Conservation (phyloP, 2,888 invertebrate species). For the Mycalesis mineus region DNA sequence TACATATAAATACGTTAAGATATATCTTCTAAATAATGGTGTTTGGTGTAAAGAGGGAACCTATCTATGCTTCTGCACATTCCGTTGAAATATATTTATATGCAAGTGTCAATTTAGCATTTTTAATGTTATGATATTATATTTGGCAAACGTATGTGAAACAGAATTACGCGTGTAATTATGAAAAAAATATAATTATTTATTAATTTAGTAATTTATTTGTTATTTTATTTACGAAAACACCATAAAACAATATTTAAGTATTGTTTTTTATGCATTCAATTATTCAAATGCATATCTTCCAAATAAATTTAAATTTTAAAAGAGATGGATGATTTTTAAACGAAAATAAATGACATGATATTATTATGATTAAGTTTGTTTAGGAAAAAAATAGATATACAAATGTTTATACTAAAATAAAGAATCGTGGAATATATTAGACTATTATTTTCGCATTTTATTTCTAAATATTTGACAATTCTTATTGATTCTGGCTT, state of each 20-base stretch:
- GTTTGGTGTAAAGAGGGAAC: constrained; percentile 75
- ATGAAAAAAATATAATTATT: constrained; percentile 10
- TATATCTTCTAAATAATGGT: constrained; percentile 65
- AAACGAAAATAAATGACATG: background rate
- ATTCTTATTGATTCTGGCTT: too few relatives aligned
- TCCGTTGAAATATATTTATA: constrained; percentile 71
- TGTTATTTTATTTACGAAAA: constrained; percentile 10
- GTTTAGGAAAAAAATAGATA: background rate
- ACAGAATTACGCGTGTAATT: background rate
- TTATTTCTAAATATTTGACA: background rate
- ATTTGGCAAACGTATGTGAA: constrained; percentile 47
- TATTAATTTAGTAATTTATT: constrained; percentile 9
- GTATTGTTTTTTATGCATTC: too few relatives aligned
- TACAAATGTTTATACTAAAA: background rate
- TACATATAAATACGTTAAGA: constrained; percentile 64
- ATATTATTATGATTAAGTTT: constrained; percentile 17
- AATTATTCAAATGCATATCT: background rate
- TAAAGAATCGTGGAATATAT: background rate
- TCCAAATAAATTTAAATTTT: too few relatives aligned
- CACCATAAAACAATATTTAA: background rate
- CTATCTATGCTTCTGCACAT: constrained; percentile 73
- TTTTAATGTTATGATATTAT: constrained; percentile 31
- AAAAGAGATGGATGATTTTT: too few relatives aligned
- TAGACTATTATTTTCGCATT: background rate
- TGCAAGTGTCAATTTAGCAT: constrained; percentile 73